These are phyloP conservation scores for Odocoileus hemionus DNA, from an alignment of 2,113 vertebrate genomes.

Conservation along the genomic window DNA sequence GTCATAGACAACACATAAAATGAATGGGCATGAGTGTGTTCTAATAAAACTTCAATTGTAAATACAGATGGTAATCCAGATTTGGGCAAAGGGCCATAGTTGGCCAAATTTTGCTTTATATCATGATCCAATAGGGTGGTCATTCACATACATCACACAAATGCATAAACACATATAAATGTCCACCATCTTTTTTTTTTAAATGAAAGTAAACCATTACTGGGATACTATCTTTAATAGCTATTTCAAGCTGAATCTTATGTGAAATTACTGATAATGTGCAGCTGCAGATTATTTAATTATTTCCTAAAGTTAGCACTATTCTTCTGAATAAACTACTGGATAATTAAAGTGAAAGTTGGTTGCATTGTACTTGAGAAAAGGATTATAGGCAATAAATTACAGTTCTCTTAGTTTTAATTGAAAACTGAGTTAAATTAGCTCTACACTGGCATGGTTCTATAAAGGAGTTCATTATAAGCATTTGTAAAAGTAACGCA, in stretches of 20 bases:
- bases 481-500: slow-evolving; percentile 41
- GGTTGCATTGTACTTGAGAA: slow-evolving; percentile 43
- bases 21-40: background rate
- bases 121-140: background rate
- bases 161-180: background rate
- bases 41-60: background rate
- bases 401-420: slow-evolving; percentile 52
- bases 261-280: slow-evolving; percentile 10
- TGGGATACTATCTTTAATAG: background rate
- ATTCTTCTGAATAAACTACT: slow-evolving; percentile 34
- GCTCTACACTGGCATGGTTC: background rate
- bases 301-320: background rate
- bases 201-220: background rate
- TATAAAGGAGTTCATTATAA: slow-evolving; percentile 54
- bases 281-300: slow-evolving; percentile 35
- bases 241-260: background rate
- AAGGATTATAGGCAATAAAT: slow-evolving; percentile 4
- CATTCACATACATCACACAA: background rate
- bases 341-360: slow-evolving; percentile 51
- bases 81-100: background rate
- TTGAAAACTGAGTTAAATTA: slow-evolving; percentile 60
- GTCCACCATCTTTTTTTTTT: background rate
- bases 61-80: background rate
- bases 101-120: background rate
- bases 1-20: background rate